Evolutionary conservation across 2,888 invertebrate genomes (phyloP).

Genomic region (Tortricodes alternella): DNA sequence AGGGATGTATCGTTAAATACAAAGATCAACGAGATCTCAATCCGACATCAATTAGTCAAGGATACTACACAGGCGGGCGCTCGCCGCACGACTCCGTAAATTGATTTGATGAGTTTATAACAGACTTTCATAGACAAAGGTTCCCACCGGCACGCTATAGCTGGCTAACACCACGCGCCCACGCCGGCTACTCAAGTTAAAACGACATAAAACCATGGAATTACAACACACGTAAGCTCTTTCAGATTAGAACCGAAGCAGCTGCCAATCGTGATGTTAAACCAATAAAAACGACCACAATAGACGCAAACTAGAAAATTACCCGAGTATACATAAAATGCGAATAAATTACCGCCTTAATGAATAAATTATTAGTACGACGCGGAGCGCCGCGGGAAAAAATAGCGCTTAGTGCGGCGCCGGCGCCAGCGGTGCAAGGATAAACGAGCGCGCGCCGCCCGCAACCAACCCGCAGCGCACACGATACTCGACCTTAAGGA

Average conservation of each 20-base stretch:
- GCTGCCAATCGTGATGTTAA: constrained; percentile 45
- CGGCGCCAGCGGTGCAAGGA: constrained; percentile 76
- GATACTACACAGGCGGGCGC: constrained; percentile 5
- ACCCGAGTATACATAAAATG: constrained; percentile 54
- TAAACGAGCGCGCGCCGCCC: constrained; percentile 61
- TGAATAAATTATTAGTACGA: constrained; percentile 77
- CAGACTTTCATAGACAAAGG: constrained; percentile 42
- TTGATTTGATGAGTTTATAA: constrained; percentile 39
- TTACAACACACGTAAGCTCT: not conserved
- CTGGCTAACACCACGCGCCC: constrained; percentile 54
- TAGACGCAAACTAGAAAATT: constrained; percentile 68
- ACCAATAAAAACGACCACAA: constrained; percentile 59
- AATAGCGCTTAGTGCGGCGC: constrained; percentile 77
- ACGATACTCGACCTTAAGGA: constrained; percentile 46
- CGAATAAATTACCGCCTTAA: constrained; percentile 73
- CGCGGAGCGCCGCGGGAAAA: constrained; percentile 70
- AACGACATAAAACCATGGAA: not conserved
- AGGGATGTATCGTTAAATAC: too few species aligned
- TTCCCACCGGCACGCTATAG: constrained; percentile 62
- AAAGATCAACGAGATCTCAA: constrained; percentile 7
- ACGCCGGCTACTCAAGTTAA: not conserved
- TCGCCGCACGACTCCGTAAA: not conserved
- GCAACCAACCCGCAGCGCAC: constrained; percentile 40
- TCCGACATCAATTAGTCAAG: constrained; percentile 19
- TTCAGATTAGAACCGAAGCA: not conserved